A percentile compares a stretch with the other conserved stretches of the same genome.
These are phyloP conservation scores for Saguinus midas DNA, from an alignment of 2,113 vertebrate species.

Conservation along the genomic window DNA sequence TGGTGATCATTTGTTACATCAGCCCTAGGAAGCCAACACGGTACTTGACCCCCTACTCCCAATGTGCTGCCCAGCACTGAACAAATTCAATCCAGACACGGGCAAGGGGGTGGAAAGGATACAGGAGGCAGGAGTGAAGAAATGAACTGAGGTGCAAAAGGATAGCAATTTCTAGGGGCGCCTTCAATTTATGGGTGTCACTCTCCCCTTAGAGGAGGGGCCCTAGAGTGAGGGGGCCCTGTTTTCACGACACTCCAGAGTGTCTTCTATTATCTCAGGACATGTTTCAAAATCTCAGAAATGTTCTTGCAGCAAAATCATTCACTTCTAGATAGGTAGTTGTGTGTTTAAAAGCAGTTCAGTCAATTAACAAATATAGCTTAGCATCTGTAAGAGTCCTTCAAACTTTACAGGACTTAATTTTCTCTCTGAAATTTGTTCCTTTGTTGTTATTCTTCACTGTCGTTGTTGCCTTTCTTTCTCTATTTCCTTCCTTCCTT, in stretches of 20 bases:
- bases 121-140: neutral
- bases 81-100: neutral
- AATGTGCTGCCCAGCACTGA: neutral
- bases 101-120: neutral
- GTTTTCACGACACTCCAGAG: neutral
- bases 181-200: fast-evolving
- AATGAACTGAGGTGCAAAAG: neutral
- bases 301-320: neutral
- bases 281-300: neutral
- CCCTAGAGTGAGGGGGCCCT: no score
- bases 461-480: no score
- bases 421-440: neutral
- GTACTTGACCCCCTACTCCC: fast-evolving
- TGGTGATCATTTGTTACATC: neutral
- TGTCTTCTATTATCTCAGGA: neutral
- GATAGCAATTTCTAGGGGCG: neutral
- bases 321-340: neutral
- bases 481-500: no score
- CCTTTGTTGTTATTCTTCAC: no score
- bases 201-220: neutral
- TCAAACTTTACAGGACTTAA: neutral
- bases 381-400: neutral
- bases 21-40: neutral
- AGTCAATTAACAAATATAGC: neutral
- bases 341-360: neutral